These are phyloP conservation scores for Myotis daubentonii DNA, from an alignment of 2,797 vertebrate genomes.

Conservation along the genomic window DNA sequence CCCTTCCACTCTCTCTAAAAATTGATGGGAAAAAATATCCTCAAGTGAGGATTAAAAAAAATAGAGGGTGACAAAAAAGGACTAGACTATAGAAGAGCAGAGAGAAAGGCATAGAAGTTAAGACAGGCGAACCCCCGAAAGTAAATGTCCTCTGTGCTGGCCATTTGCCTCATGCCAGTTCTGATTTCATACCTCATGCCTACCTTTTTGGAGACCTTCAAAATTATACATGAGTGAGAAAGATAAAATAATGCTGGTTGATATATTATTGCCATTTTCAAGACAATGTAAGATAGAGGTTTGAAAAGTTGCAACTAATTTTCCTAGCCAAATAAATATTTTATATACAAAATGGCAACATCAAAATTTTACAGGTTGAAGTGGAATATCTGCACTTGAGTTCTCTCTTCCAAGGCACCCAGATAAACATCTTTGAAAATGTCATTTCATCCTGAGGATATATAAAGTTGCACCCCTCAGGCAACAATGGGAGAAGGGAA, in stretches of 20 bases:
- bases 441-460: neutral
- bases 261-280: neutral
- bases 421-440: constrained; percentile 26
- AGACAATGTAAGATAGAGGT: neutral
- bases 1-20: no score
- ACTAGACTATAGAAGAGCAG: neutral
- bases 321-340: neutral
- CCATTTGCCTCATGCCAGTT: neutral
- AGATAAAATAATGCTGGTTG: neutral
- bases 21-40: no score
- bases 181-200: neutral
- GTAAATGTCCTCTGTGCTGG: neutral
- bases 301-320: neutral
- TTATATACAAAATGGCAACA: neutral
- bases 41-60: neutral
- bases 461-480: neutral
- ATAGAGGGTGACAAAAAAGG: neutral
- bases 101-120: neutral
- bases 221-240: neutral
- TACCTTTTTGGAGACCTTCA: neutral
- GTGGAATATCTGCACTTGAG: neutral
- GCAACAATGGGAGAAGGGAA: neutral
- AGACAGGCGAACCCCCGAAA: neutral
- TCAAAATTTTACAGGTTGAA: neutral
- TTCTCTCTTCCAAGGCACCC: constrained; percentile 34